Conservation (phyloP, 2,113 vertebrate genomes). For the Sapayoa aenigma region DNA sequence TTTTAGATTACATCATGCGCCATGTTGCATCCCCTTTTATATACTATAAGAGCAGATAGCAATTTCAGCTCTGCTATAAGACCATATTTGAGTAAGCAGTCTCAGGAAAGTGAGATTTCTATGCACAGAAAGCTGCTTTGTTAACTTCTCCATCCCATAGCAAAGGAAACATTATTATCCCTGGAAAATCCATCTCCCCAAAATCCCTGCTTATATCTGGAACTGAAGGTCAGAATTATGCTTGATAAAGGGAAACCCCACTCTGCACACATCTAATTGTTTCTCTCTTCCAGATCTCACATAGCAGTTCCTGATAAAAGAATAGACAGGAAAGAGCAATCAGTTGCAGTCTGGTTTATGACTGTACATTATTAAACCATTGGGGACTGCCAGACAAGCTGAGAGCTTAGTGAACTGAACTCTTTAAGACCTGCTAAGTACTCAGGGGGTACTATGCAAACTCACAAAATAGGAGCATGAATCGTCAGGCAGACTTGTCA, state of each 20-base stretch:
- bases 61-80: background rate
- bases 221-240: background rate
- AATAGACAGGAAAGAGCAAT: slow-evolving; percentile 12
- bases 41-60: background rate
- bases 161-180: background rate
- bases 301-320: background rate
- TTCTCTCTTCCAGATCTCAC: background rate
- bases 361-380: slow-evolving; percentile 57
- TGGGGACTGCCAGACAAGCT: slow-evolving; percentile 30
- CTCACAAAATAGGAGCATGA: slow-evolving; percentile 39
- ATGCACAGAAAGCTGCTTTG: background rate
- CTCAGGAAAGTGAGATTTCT: background rate
- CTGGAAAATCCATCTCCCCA: background rate
- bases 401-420: slow-evolving; percentile 49
- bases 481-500: slow-evolving; percentile 20
- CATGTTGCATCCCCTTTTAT: background rate
- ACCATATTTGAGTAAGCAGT: background rate
- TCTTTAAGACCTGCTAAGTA: slow-evolving; percentile 54
- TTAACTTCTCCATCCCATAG: background rate
- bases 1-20: background rate
- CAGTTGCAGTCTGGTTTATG: background rate
- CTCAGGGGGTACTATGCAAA: slow-evolving; percentile 46
- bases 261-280: slow-evolving; percentile 16
- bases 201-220: background rate
- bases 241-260: slow-evolving; percentile 29